Evolutionary conservation across 2,888 invertebrate species (phyloP), one percentile per base, ranked within the genome.

Genomic region (Eupithecia exiguata): DNA sequence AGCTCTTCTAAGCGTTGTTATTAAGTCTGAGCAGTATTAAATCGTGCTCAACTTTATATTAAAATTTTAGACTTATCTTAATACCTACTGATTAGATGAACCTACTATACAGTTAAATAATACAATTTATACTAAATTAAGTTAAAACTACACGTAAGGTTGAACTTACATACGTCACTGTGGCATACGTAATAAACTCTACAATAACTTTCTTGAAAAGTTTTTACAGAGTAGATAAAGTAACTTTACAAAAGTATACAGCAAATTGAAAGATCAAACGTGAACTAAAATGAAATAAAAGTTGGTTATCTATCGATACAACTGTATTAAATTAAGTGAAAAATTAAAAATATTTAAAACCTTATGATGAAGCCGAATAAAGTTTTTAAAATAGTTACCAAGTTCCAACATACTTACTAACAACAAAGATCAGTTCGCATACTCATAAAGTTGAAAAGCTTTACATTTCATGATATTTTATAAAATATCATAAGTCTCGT

Each of bases 381-480:
- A 58, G 58, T 58, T 58, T 49, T 25, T 21, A 58, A 21, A 40
- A 66, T 21, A 66, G 38, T 21, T 66, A 21, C 0, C 25, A 66
- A 63, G 36, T 46, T n/a, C 66, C n/a, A 65, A 58, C 88, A 87
- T 84, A 86, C 87, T 83, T 79, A 79, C 74, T 81, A 79, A 81
- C 82, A 84, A 81, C 81, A 83, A 83, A 81, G 77, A 81, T 81
- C 21, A 66, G 18, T 35, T 76, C 82, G 84, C 58, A 25, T 58
- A 14, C 21, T 58, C 58, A 86, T 86, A 85, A 83, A 86, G 84
- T 84, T 87, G 84, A 89, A 89, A 87, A 81, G 84, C 89, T 90
- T 87, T 91, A 90, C 89, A 88, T 85, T 81, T 85, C 88, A 90
- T 88, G 82, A 86, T 87, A 88, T 87, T 89, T 88, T 85, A 30